phyloP scores from a whole-genome alignment of 2,113 vertebrate genomes.

The Cebus imitator region DNA sequence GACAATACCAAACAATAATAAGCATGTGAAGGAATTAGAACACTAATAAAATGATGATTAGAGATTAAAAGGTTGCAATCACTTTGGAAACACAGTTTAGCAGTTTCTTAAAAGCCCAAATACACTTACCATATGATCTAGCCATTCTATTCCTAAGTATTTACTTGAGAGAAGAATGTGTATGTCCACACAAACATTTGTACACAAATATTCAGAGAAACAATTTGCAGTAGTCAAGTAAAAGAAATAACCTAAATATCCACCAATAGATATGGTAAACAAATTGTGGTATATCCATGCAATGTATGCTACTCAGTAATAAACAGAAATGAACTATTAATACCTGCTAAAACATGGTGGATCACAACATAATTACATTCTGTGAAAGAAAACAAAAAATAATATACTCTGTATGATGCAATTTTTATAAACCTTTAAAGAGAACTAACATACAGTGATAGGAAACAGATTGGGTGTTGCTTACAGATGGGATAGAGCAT shows the following conservation, averaged over 20 bases:
- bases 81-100: background rate
- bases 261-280: background rate
- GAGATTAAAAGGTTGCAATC: background rate
- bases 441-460: background rate
- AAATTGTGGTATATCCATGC: background rate
- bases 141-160: background rate
- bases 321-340: background rate
- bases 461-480: fast-evolving
- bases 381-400: background rate
- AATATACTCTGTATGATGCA: background rate
- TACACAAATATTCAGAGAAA: background rate
- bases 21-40: background rate
- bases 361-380: background rate
- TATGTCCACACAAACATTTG: background rate
- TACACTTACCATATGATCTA: background rate
- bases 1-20: background rate
- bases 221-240: background rate
- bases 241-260: background rate
- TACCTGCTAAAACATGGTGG: background rate
- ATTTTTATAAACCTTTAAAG: background rate
- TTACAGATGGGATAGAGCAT: fast-evolving
- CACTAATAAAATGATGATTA: background rate
- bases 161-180: background rate
- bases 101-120: background rate
- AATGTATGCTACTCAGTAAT: too few relatives aligned